Percentiles rank a stretch among this genome's conserved stretches.
These are phyloP conservation scores for Epinephelus lanceolatus DNA, from an alignment of 2,113 vertebrate genomes.

Conservation along the genomic window DNA sequence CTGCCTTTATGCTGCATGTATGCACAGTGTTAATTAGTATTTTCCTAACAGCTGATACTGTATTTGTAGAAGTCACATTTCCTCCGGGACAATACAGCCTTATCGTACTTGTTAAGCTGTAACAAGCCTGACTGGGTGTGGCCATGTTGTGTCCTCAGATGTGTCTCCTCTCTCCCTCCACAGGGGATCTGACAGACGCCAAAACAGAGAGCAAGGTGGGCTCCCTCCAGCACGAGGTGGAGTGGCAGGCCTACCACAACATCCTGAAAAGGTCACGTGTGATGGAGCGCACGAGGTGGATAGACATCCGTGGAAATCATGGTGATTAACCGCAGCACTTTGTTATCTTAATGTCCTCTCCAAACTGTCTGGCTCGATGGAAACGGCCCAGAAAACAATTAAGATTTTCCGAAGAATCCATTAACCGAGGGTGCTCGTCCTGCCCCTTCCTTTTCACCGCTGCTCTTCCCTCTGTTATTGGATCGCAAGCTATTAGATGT, in stretches of 20 bases:
- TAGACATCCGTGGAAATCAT: slow-evolving; percentile 97
- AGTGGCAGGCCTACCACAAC: slow-evolving; percentile 95
- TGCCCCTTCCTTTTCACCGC: neutral
- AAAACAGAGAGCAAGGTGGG: slow-evolving; percentile 93
- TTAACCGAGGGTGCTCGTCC: slow-evolving; percentile 14
- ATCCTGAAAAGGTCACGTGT: slow-evolving; percentile 93
- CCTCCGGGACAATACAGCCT: neutral
- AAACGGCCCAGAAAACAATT: slow-evolving; percentile 10
- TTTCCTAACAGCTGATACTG: neutral
- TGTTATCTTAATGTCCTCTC: neutral
- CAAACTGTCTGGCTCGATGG: neutral
- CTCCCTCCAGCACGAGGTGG: slow-evolving; percentile 92
- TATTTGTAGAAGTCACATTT: neutral
- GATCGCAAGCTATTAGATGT: slow-evolving; percentile 42
- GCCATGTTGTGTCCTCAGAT: neutral
- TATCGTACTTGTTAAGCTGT: neutral
- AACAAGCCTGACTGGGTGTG: neutral
- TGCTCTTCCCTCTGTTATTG: slow-evolving; percentile 36
- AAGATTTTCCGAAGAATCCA: slow-evolving; percentile 28
- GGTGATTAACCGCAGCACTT: slow-evolving; percentile 78
- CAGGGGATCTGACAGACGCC: slow-evolving; percentile 96
- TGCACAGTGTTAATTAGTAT: neutral
- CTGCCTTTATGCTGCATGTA: too few species aligned
- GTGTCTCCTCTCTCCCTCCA: neutral
- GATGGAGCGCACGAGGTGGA: slow-evolving; percentile 95